phyloP scores from a whole-genome alignment of 2,797 vertebrate genomes.

The Tolypeutes matacus region DNA sequence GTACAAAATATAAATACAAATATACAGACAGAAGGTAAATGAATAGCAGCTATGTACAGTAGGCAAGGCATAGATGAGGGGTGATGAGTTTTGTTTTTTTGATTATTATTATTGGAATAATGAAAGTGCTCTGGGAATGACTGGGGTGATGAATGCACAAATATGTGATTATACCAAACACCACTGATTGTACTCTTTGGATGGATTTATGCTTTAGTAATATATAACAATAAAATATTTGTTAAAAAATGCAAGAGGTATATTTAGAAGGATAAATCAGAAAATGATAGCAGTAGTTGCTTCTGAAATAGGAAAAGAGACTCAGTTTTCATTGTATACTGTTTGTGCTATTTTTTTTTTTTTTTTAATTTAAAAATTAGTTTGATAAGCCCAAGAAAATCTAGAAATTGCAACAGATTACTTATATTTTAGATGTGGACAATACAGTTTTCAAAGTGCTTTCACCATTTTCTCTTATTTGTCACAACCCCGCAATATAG shows the following conservation, averaged over 20 bases:
- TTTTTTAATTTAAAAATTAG: not conserved
- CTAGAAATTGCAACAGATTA: constrained; percentile 29
- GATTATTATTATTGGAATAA: too few relatives aligned
- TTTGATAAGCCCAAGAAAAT: constrained; percentile 27
- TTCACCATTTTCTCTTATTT: not conserved
- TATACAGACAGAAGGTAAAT: too few relatives aligned
- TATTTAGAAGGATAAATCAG: not conserved
- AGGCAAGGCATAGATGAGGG: too few relatives aligned
- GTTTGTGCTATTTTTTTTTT: not conserved
- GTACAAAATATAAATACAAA: too few relatives aligned
- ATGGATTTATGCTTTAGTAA: too few relatives aligned
- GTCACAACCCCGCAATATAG: not conserved
- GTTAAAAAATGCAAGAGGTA: not conserved
- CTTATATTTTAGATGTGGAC: not conserved
- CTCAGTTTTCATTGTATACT: not conserved
- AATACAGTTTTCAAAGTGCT: constrained; percentile 3
- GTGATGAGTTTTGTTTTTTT: too few relatives aligned
- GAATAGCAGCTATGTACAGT: too few relatives aligned
- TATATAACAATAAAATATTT: too few relatives aligned
- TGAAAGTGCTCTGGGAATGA: too few relatives aligned
- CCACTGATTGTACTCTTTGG: too few relatives aligned
- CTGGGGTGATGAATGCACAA: too few relatives aligned
- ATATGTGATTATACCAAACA: too few relatives aligned
- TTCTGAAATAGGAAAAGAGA: not conserved
- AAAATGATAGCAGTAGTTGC: not conserved